These are phyloP conservation scores for Pogona vitticeps DNA, from an alignment of 2,113 vertebrate species.

Conservation along the genomic window DNA sequence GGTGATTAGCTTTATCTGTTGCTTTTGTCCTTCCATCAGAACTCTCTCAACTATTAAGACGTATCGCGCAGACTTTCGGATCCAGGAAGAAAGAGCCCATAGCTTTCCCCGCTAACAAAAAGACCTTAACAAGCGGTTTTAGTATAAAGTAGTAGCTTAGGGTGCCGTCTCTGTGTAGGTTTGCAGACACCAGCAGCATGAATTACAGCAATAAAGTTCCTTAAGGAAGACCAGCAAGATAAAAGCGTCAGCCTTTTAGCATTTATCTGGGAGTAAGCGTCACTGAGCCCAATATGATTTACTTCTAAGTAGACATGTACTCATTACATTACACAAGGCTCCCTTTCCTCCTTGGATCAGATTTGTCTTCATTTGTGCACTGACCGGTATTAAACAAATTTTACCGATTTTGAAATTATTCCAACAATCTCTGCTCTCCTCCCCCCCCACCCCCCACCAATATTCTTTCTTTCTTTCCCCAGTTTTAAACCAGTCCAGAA, in stretches of 20 bases:
- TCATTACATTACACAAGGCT: too few species aligned
- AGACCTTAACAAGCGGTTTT: slow-evolving; percentile 51
- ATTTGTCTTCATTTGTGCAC: not conserved
- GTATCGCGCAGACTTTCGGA: slow-evolving; percentile 54
- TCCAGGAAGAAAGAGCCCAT: slow-evolving; percentile 42
- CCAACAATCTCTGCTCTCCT: too few species aligned
- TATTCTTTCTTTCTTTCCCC: slow-evolving; percentile 1
- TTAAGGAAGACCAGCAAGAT: not conserved
- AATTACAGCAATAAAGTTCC: not conserved
- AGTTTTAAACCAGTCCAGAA: slow-evolving; percentile 14
- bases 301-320: not conserved
- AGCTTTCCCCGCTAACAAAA: slow-evolving; percentile 19
- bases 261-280: too few species aligned
- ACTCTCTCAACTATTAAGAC: slow-evolving; percentile 67
- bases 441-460: too few species aligned
- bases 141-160: slow-evolving; percentile 44
- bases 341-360: not conserved
- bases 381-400: too few species aligned
- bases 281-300: too few species aligned
- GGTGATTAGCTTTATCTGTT: slow-evolving; percentile 73
- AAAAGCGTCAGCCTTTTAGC: too few species aligned
- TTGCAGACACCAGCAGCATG: not conserved
- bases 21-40: slow-evolving; percentile 63
- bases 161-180: slow-evolving; percentile 41
- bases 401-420: too few species aligned